Evolutionary conservation across 2,797 vertebrate genomes (phyloP).

Genomic region (Channallabes apus): DNA sequence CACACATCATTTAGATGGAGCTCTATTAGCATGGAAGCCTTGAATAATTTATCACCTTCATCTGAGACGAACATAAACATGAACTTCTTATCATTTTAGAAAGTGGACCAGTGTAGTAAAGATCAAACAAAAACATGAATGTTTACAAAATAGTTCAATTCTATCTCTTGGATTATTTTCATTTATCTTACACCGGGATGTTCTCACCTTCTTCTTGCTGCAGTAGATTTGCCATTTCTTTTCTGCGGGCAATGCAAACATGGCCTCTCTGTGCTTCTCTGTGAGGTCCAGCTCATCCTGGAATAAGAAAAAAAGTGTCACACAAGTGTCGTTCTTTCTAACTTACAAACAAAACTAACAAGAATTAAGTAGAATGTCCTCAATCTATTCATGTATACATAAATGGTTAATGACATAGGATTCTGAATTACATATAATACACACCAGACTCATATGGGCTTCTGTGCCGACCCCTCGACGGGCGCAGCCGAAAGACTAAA

Average conservation of each 20-base stretch:
- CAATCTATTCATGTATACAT: neutral
- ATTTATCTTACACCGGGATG: neutral
- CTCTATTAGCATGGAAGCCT: neutral
- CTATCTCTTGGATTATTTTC: neutral
- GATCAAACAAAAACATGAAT: neutral
- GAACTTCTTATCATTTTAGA: neutral
- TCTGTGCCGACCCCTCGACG: no score
- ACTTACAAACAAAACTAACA: neutral
- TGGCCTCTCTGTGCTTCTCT: constrained; percentile 98
- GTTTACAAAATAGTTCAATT: neutral
- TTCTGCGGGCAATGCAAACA: constrained; percentile 96
- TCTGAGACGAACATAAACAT: neutral
- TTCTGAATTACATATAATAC: neutral
- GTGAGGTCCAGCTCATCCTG: constrained; percentile 98
- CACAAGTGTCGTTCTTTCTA: neutral
- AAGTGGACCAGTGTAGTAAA: neutral
- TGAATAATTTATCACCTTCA: neutral
- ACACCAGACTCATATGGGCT: neutral
- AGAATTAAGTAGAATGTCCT: neutral
- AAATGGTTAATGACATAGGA: neutral
- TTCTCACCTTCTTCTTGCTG: constrained; percentile 96
- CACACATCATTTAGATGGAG: neutral
- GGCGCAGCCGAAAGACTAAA: no score
- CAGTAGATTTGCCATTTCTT: constrained; percentile 99
- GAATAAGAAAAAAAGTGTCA: constrained; percentile 25